Base-by-base conservation (phyloP, 2,797 vertebrate genomes). In the Acrossocheilus fasciatus region DNA sequence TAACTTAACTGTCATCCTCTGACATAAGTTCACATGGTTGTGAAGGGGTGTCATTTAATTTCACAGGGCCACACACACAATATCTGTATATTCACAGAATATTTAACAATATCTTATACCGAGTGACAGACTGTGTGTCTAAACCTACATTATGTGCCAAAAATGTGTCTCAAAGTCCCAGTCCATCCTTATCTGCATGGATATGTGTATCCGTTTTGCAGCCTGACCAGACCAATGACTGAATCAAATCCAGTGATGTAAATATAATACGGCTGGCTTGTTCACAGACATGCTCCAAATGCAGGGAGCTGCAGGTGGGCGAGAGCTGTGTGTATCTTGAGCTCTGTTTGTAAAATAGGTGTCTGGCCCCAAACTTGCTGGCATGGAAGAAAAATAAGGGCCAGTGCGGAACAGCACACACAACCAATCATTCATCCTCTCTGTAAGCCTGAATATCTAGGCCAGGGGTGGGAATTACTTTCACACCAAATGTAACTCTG, bases 371-470 rank as follows among this genome's bases (percentile, higher is more conserved):
- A 70, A 70, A 85, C 39, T 1, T 62, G 52, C 75, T 84, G 76
- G 14, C 76, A 70, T 14, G 66, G 45, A 54, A 72, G 72, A 85
- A 85, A 84, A 81, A 66, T 81, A 74, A 54, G 17, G 23, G 45
- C 85, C 41, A 36, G 41, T 50, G 41, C 10, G 41, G 45, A 68
- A 36, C 39, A 18, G 39, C 45, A 23, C 50, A 76, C 41, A 81
- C 82, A 87, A 74, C 50, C 76, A 70, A 70, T 87, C 23, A 47
- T 79, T 87, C 72, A 82, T 87, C 47, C 45, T 85, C 45, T 39
- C 26, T 36, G 23, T 62, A 68, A 45, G 26, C 79, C 62, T 79
- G 36, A 54, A 75, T 81, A 78, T 84, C 59, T 84, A 39, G 81
- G 69, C 64, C 54, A 74, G 20, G 52, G 12, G 10, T 82, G 79